A percentile compares a stretch with the other conserved stretches of the same genome.
Evolutionary conservation across 1,140 invertebrate species (phyloP).

Genomic region (Hydropsyche tenuis): DNA sequence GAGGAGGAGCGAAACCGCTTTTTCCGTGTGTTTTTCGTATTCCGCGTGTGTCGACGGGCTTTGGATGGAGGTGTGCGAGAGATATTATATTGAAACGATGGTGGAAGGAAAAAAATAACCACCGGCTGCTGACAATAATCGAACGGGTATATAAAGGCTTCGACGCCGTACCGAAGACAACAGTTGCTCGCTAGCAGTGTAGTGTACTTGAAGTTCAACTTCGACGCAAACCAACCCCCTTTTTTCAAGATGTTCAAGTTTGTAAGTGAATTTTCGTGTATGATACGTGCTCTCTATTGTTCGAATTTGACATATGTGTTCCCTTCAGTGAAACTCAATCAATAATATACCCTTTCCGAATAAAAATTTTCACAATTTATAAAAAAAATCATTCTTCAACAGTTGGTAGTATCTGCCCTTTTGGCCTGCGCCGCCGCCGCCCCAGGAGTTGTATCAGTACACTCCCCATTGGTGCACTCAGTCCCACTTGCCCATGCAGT

Average conservation of each 20-base stretch:
- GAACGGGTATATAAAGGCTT: constrained; percentile 39
- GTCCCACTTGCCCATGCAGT: constrained; percentile 55
- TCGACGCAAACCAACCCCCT: constrained; percentile 19
- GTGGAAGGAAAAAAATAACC: constrained; percentile 20
- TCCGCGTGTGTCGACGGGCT: too few species aligned
- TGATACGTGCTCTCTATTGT: too few species aligned
- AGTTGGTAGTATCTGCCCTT: constrained; percentile 51
- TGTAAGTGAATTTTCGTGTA: constrained; percentile 41
- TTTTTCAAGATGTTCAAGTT: constrained; percentile 46
- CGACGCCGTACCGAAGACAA: neutral
- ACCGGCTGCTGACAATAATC: constrained; percentile 9
- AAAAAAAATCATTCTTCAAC: neutral
- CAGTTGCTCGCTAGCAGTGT: constrained; percentile 42
- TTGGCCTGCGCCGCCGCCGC: constrained; percentile 49
- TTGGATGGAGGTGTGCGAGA: neutral
- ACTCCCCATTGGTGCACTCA: constrained; percentile 52
- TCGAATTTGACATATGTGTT: too few species aligned
- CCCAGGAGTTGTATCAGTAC: constrained; percentile 42
- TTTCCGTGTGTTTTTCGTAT: neutral
- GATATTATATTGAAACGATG: neutral
- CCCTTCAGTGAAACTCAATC: too few species aligned
- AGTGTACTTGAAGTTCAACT: constrained; percentile 18
- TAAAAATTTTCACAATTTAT: neutral
- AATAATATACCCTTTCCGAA: too few species aligned
- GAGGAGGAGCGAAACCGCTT: neutral